Percentiles rank a stretch among this genome's conserved stretches.
Evolutionary conservation across 2,113 vertebrate genomes (phyloP).

Genomic region (Fukomys damarensis): DNA sequence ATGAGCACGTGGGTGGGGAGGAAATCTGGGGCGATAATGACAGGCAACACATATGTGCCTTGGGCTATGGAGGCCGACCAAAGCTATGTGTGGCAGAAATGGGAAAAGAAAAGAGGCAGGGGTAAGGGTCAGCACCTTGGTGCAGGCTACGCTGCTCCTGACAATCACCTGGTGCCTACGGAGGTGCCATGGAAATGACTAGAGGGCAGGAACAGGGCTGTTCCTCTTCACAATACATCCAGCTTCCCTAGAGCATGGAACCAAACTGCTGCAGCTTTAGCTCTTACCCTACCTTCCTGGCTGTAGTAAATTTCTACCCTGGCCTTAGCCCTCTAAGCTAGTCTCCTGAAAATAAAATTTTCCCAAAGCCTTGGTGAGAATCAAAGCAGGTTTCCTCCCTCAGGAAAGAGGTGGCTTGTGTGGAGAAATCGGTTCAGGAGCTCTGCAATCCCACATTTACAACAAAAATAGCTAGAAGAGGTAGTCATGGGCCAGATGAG

Average conservation of each 20-base stretch:
- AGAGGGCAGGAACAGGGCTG: not conserved
- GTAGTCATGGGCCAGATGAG: not conserved
- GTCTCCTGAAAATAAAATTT: not conserved
- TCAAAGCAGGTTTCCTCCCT: not conserved
- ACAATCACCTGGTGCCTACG: not conserved
- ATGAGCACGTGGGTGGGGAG: not conserved
- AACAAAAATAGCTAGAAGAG: no score
- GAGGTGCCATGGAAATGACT: not conserved
- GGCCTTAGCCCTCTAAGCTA: not conserved
- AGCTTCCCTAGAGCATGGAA: not conserved
- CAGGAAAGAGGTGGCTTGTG: not conserved
- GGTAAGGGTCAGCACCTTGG: not conserved
- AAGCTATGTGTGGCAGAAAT: constrained; percentile 72
- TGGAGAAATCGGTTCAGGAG: not conserved
- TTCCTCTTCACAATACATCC: not conserved
- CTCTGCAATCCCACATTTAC: no score
- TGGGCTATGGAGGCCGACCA: constrained; percentile 53
- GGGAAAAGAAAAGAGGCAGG: not conserved
- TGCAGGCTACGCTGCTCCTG: not conserved
- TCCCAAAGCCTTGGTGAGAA: not conserved
- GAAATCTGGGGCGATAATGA: not conserved
- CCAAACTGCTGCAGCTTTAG: not conserved
- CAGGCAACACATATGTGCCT: constrained; percentile 53
- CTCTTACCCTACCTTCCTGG: not conserved
- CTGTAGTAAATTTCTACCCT: rapidly evolving